A percentile compares a stretch with the other conserved stretches of the same genome.
Conservation (phyloP, 2,888 invertebrate genomes). For the Epinotia ramella region DNA sequence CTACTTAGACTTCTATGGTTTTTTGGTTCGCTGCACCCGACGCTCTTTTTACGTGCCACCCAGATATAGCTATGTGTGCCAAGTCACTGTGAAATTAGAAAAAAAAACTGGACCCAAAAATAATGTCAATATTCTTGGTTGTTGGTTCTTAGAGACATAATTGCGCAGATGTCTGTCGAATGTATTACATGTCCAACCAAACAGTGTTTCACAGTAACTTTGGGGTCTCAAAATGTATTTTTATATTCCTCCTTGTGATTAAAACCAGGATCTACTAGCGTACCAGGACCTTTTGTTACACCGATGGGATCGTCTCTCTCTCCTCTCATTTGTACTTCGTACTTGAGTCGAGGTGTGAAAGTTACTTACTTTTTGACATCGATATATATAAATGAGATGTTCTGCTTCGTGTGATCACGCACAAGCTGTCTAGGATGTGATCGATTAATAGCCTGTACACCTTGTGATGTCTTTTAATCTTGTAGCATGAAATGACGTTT, state of each 20-base stretch:
- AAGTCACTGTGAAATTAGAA: conserved; percentile 11
- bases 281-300: neutral
- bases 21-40: no score
- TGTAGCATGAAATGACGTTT: conserved; percentile 16
- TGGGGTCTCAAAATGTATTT: neutral
- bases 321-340: neutral
- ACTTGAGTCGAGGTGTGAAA: neutral
- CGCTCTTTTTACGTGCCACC: no score
- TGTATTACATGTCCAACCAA: neutral
- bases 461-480: neutral
- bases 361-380: neutral
- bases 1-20: no score
- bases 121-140: neutral
- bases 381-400: no score
- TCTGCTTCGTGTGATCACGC: no score
- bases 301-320: neutral
- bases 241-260: conserved; percentile 6
- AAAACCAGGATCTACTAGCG: conserved; percentile 14
- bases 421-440: no score
- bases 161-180: neutral
- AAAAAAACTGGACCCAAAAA: neutral
- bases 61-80: conserved; percentile 15
- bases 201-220: conserved; percentile 1
- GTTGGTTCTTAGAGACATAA: neutral
- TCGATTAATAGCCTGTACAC: neutral